phyloP scores from a whole-genome alignment of 2,797 vertebrate genomes.

The Psittacula derbiana region DNA sequence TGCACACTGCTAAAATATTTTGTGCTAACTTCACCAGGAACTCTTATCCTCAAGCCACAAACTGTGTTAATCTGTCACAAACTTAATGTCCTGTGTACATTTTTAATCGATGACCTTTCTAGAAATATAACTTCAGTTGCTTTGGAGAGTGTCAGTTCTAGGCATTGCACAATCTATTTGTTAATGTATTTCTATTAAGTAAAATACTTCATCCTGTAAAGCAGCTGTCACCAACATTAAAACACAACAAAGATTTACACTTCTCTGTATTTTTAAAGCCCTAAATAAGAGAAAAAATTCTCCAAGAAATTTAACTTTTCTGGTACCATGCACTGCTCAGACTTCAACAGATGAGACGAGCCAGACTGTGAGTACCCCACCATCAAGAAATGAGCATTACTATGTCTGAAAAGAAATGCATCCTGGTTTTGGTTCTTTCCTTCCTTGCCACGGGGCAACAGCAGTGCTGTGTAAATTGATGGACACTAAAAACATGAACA shows the following conservation, averaged over 20 bases:
- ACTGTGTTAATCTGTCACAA: background rate
- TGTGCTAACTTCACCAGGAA: background rate
- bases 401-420: background rate
- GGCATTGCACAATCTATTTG: background rate
- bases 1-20: background rate
- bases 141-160: background rate
- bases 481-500: background rate
- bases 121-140: background rate
- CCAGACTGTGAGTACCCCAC: background rate
- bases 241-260: background rate
- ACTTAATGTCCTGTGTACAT: accelerated
- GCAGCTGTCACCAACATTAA: background rate
- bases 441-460: background rate
- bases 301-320: background rate
- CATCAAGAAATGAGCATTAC: background rate
- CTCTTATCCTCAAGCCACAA: background rate
- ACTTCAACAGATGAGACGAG: background rate
- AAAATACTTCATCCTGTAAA: background rate
- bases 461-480: background rate
- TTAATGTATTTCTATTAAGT: background rate
- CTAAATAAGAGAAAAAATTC: background rate
- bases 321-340: background rate
- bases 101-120: background rate
- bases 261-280: background rate
- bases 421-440: background rate